Conservation (phyloP, 2,888 invertebrate genomes). For the Scaptodrosophila latifasciaeformis region DNA sequence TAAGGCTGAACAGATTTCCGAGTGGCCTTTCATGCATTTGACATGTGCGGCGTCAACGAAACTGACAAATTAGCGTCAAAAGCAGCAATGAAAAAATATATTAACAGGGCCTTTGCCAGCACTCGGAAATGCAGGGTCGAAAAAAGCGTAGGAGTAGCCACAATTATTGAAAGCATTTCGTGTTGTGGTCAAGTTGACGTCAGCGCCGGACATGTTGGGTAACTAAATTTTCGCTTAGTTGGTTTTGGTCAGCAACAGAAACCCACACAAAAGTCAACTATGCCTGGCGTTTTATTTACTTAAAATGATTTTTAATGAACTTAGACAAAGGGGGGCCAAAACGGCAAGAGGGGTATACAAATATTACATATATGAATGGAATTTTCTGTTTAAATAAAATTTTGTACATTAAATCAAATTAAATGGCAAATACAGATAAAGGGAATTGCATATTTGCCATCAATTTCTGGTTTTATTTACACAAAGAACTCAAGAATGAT, state of each 20-base stretch:
- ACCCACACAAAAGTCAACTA: conserved; percentile 32
- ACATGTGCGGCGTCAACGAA: conserved; percentile 33
- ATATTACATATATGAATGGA: too few species aligned
- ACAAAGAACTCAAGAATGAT: too few species aligned
- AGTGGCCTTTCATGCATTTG: conserved; percentile 36
- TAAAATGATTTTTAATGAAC: conserved; percentile 50
- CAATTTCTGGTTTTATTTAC: too few species aligned
- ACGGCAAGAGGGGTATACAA: too few species aligned
- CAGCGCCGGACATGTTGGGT: too few species aligned
- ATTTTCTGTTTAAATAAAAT: conserved; percentile 3
- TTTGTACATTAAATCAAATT: not conserved
- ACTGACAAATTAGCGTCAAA: conserved; percentile 47
- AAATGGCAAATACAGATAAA: not conserved
- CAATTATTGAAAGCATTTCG: conserved; percentile 56
- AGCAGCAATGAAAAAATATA: too few species aligned
- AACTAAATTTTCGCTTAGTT: not conserved
- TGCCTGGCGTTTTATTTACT: conserved; percentile 41
- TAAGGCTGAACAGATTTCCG: too few species aligned
- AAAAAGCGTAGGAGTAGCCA: conserved; percentile 14
- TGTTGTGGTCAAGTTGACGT: conserved; percentile 36
- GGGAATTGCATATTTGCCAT: too few species aligned
- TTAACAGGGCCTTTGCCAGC: not conserved
- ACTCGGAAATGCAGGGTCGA: not conserved
- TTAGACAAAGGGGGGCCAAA: not conserved
- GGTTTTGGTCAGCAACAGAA: not conserved